phyloP scores from a whole-genome alignment of 2,888 invertebrate species.

The Diachrysia chrysitis region DNA sequence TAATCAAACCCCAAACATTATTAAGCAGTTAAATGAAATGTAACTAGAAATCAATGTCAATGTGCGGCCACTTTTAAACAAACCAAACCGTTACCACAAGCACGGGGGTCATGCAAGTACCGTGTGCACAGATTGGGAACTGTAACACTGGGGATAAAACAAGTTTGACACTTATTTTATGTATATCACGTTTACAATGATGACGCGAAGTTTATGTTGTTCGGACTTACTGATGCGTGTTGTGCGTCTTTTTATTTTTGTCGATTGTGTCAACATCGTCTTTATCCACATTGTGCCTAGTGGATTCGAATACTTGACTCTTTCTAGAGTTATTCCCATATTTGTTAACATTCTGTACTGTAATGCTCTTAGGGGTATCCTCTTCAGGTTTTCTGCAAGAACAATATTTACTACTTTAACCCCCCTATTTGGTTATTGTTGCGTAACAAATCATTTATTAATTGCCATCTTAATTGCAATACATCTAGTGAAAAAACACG shows the following conservation, averaged over 20 bases:
- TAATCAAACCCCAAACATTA: slow-evolving; percentile 38
- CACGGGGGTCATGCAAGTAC: slow-evolving; percentile 29
- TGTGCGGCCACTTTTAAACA: slow-evolving; percentile 39
- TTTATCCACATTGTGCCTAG: slow-evolving; percentile 92
- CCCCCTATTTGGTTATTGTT: slow-evolving; percentile 53
- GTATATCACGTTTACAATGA: slow-evolving; percentile 39
- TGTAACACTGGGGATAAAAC: slow-evolving; percentile 50
- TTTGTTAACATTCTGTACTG: slow-evolving; percentile 84
- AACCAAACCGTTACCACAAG: slow-evolving; percentile 26
- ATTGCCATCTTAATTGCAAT: slow-evolving; percentile 16
- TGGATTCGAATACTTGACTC: slow-evolving; percentile 92
- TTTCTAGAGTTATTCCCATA: slow-evolving; percentile 87
- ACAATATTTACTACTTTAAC: slow-evolving; percentile 69
- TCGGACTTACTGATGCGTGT: slow-evolving; percentile 82
- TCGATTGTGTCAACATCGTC: slow-evolving; percentile 93
- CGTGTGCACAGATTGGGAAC: slow-evolving; percentile 13
- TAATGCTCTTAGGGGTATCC: slow-evolving; percentile 83
- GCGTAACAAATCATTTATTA: slow-evolving; percentile 25
- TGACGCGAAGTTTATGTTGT: slow-evolving; percentile 54
- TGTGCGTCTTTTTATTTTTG: slow-evolving; percentile 87
- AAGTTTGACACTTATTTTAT: slow-evolving; percentile 65
- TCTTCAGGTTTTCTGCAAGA: slow-evolving; percentile 87
- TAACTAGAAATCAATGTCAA: slow-evolving; percentile 56
- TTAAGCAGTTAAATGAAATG: slow-evolving; percentile 45
- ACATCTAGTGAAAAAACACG: slow-evolving; percentile 44